Evolutionary conservation across 2,113 vertebrate genomes (phyloP), one percentile per base, ranked within the genome.

Genomic region (Cryptomyrus ogoouensis): DNA sequence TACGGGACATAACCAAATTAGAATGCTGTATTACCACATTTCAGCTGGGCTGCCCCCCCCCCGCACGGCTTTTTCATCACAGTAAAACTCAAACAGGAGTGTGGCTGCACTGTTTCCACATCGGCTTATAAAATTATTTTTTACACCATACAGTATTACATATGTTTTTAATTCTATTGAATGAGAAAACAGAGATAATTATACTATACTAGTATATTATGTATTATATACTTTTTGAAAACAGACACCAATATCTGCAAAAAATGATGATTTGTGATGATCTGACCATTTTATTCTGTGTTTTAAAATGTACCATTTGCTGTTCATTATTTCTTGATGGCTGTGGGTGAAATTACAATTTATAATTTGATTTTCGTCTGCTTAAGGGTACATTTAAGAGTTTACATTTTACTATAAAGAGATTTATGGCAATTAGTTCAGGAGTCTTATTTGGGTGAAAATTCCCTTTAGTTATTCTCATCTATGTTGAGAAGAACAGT

Each of bases 11-110:
- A 92, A 93, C 93, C 47, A 94, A 94, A 94, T 93, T 94, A 92
- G 92, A 93, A 93, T 92, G 92, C 93, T 91, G 93, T 93, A 92
- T 93, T 94, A 92, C 94, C 94, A 92, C 91, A 94, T 92, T 93
- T 94, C 74, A 91, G 93, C 94, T 94, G 94, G 89, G 91, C 88
- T 91, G 92, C 90, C 89, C 88, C 53, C 88, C 53, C 86, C 88
- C 46, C 17, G 17, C 66, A 91, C 89, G 70, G 85, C 89, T 87
- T 86, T 39, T 87, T 90, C 66, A 80, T 17, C 13, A 83, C 90
- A 91, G 91, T 92, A 90, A 50, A 86, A 86, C n/a, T 50, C 44
- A 50, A 80, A 80, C 44, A 86, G 44, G 47, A 86, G 83, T 21
- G n/a, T 86, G 47, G 74, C 74, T 39, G 13, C 35, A 80, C 35